Evolutionary conservation across 2,888 invertebrate genomes (phyloP), one percentile per base, ranked within the genome.

Genomic region (Carcina quercana): DNA sequence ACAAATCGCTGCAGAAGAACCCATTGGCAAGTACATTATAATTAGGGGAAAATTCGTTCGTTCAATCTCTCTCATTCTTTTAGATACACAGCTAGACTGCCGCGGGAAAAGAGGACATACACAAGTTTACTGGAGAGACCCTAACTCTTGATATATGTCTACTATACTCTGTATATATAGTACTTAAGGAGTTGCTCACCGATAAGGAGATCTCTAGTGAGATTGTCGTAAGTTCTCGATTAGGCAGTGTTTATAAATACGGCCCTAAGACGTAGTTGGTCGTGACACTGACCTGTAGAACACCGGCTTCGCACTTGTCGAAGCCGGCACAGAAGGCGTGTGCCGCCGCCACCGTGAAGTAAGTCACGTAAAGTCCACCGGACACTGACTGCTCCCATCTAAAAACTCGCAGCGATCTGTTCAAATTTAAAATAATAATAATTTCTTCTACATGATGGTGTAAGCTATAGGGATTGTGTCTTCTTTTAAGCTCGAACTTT

Each of bases 381-480:
- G 69, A 55, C 6, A 75, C 65, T 0, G 66, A 51, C 28, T 66
- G 68, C 41, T 79, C 78, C 74, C 73, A 79, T 1, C 63, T 66
- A 1, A 67, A 50, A 13, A 73, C 6, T 37, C 76, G 75, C 28
- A 65, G 39, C 1, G 59, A 62, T n/a, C n/a, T n/a, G n/a, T n/a
- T n/a, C n/a, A n/a, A n/a, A n/a, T n/a, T n/a, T n/a, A n/a, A n/a
- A n/a, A n/a, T n/a, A n/a, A n/a, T n/a, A n/a, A n/a, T n/a, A n/a
- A n/a, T n/a, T n/a, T n/a, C n/a, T n/a, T n/a, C n/a, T n/a, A n/a
- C n/a, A n/a, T n/a, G n/a, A n/a, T n/a, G n/a, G n/a, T n/a, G n/a
- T n/a, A n/a, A n/a, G n/a, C n/a, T n/a, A n/a, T n/a, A n/a, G n/a
- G n/a, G n/a, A n/a, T n/a, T n/a, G n/a, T n/a, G n/a, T n/a, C n/a